phyloP scores from a whole-genome alignment of 1,140 invertebrate species.

The Eumeta japonica region DNA sequence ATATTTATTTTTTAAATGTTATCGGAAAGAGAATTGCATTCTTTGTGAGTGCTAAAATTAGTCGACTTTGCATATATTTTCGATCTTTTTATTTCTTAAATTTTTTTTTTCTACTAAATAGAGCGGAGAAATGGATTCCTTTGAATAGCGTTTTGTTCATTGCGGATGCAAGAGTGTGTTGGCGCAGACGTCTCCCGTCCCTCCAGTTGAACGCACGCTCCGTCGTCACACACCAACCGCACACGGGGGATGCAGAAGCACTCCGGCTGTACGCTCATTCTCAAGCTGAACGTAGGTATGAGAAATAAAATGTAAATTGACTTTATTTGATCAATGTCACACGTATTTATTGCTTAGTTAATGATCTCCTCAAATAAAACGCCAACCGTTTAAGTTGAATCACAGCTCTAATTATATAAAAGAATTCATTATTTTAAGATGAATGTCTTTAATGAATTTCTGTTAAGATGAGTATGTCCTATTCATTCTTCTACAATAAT shows the following conservation, averaged over 20 bases:
- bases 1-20: too few relatives aligned
- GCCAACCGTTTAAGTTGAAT: too few relatives aligned
- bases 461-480: too few relatives aligned
- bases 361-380: too few relatives aligned
- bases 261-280: slow-evolving; percentile 47
- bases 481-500: too few relatives aligned
- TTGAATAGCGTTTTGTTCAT: slow-evolving; percentile 56
- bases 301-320: too few relatives aligned
- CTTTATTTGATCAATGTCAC: background rate
- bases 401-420: background rate
- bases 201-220: slow-evolving; percentile 35
- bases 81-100: background rate
- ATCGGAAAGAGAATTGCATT: too few relatives aligned
- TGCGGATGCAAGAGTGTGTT: slow-evolving; percentile 51
- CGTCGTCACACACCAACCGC: slow-evolving; percentile 58
- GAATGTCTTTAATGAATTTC: too few relatives aligned
- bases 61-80: too few relatives aligned
- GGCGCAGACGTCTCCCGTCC: slow-evolving; percentile 32
- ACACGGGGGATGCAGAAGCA: slow-evolving; percentile 50
- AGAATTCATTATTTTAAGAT: too few relatives aligned
- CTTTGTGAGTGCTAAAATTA: too few relatives aligned
- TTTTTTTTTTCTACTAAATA: slow-evolving; percentile 10
- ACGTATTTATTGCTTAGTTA: too few relatives aligned
- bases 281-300: slow-evolving; percentile 22
- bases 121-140: slow-evolving; percentile 50